These are phyloP conservation scores for Aphelenchoides avenae DNA, from an alignment of 1,140 invertebrate genomes.

Conservation along the genomic window DNA sequence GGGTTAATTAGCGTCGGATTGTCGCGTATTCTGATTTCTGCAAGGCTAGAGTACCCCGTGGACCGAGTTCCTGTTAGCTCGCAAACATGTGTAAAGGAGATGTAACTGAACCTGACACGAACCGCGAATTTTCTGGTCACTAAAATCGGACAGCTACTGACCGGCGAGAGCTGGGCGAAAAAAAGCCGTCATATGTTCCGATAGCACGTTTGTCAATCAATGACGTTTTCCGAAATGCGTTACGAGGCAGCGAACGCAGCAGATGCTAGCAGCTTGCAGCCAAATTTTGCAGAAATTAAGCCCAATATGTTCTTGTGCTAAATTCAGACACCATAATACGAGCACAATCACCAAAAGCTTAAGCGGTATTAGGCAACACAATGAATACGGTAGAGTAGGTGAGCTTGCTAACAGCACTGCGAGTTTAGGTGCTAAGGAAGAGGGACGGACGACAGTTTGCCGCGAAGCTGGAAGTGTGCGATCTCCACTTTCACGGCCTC, in stretches of 20 bases:
- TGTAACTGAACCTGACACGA: neutral
- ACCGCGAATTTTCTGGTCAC: neutral
- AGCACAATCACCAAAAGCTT: neutral
- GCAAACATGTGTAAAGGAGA: too few species aligned
- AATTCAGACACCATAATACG: too few species aligned
- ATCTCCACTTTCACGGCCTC: constrained; percentile 42
- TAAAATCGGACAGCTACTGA: too few species aligned
- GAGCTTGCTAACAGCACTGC: constrained; percentile 3
- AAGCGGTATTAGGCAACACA: neutral
- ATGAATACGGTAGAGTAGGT: neutral
- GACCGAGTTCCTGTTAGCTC: too few species aligned
- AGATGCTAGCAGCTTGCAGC: constrained; percentile 15
- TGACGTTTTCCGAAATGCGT: too few species aligned
- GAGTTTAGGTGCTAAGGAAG: constrained; percentile 48
- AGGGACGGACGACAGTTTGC: constrained; percentile 50
- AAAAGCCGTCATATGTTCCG: too few species aligned
- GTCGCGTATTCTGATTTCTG: constrained; percentile 1
- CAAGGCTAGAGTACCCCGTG: too few species aligned
- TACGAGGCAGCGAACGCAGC: too few species aligned
- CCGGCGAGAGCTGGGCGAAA: too few species aligned
- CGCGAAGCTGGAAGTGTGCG: constrained; percentile 55
- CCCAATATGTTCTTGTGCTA: too few species aligned
- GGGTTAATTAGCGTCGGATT: neutral
- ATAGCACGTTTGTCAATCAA: too few species aligned
- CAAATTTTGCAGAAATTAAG: too few species aligned